Percentiles rank a stretch among this genome's conserved stretches.
These are phyloP conservation scores for Ciconia nigra DNA, from an alignment of 2,797 vertebrate species.

Conservation along the genomic window DNA sequence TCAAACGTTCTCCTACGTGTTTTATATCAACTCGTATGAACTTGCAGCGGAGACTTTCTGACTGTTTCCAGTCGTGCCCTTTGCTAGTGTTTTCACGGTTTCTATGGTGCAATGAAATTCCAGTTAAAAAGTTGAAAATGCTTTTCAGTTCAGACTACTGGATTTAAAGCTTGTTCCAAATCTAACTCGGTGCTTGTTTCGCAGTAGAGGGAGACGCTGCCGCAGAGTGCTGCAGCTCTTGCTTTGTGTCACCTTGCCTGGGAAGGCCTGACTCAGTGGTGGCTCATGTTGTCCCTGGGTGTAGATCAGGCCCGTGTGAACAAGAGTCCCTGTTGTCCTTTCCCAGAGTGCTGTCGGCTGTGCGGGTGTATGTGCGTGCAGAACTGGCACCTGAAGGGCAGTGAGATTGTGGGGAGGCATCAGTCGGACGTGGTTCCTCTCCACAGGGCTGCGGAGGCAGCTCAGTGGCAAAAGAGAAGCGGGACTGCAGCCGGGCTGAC, in stretches of 20 bases:
- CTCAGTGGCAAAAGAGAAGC: background rate
- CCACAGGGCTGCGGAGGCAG: accelerated
- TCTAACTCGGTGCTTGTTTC: no score
- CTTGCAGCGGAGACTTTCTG: background rate
- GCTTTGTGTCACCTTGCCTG: background rate
- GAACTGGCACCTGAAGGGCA: background rate
- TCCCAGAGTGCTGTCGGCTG: background rate
- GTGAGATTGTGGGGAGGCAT: accelerated
- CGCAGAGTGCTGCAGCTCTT: background rate
- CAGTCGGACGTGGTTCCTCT: accelerated
- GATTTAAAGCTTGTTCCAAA: background rate
- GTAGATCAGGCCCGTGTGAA: background rate
- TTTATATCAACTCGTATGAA: background rate
- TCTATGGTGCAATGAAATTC: background rate
- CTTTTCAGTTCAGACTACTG: background rate
- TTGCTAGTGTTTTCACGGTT: background rate
- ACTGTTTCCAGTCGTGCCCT: background rate
- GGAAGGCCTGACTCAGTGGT: accelerated
- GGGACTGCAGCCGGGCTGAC: background rate
- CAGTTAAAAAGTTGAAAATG: background rate
- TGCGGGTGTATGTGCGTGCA: accelerated
- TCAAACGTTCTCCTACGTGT: background rate
- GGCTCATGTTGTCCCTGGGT: background rate
- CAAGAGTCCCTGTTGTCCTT: accelerated
- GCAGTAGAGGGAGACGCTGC: background rate